A percentile compares a stretch with the other conserved stretches of the same genome.
These are phyloP conservation scores for Crotalus helleri DNA, from an alignment of 2,113 vertebrate species.

Conservation along the genomic window DNA sequence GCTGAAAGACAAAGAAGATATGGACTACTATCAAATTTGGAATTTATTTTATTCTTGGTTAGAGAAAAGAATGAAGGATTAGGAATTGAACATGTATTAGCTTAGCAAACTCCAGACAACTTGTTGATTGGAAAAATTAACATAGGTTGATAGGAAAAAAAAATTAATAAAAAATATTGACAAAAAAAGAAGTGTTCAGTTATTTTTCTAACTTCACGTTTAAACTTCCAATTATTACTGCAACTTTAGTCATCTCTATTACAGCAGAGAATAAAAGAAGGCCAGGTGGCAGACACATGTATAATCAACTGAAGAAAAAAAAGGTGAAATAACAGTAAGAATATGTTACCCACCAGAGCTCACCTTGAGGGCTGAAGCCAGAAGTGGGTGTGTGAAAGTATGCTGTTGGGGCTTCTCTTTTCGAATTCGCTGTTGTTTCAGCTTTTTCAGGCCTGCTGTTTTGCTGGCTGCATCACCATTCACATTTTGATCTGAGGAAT, in stretches of 20 bases:
- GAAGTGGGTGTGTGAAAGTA: slow-evolving; percentile 79
- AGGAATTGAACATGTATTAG: too few relatives aligned
- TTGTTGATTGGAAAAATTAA: too few relatives aligned
- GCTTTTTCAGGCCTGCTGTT: slow-evolving; percentile 67
- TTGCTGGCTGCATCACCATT: slow-evolving; percentile 38
- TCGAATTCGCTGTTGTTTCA: slow-evolving; percentile 72
- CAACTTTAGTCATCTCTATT: neutral
- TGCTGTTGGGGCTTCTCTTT: slow-evolving; percentile 82
- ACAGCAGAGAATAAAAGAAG: neutral
- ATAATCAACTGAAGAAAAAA: neutral
- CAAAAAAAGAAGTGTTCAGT: neutral
- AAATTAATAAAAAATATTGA: too few relatives aligned
- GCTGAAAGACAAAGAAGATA: too few relatives aligned
- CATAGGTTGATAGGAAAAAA: too few relatives aligned
- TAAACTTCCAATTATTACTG: neutral
- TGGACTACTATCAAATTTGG: too few relatives aligned
- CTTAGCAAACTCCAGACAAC: too few relatives aligned
- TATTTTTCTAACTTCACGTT: neutral
- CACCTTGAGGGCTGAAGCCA: slow-evolving; percentile 89
- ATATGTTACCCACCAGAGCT: neutral
- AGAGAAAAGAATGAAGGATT: too few relatives aligned
- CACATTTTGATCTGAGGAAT: slow-evolving; percentile 54
- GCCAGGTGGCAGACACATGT: neutral
- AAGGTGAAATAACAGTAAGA: neutral
- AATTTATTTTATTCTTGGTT: too few relatives aligned